Evolutionary conservation across 2,113 vertebrate species (phyloP), one percentile per base, ranked within the genome.

Genomic region (Atrichornis clamosus): DNA sequence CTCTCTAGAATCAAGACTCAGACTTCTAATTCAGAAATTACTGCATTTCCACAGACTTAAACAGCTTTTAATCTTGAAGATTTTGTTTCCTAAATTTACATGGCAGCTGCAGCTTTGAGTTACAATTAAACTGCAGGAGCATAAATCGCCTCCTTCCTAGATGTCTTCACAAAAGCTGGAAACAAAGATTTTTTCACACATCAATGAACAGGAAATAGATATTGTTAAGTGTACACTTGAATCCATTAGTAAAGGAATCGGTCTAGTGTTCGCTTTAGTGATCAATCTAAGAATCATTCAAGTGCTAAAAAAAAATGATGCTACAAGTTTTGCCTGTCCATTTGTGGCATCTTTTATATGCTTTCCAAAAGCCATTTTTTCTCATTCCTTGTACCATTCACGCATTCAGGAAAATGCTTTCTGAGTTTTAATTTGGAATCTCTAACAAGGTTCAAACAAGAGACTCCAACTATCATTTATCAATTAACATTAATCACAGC

Each of bases 401-500:
- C 2, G 2, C 42, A 62, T 53, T 11, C 28, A 80, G 39, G 58
- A 77, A 87, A 67, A 65, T 17, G 42, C 35, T 62, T 87, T 87
- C 49, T 6, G 2, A 72, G 84, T 93, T 93, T 82, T 85, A 88
- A 68, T 67, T 60, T 64, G 15, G 21, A 95, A 94, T 84, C 78
- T 79, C 69, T 94, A 97, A 96, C 89, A 84, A 95, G 44, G 79
- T 79, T 87, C 79, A 96, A 94, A 95, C 42, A 96, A 92, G 74
- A 95, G 52, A 91, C 33, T 68, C 46, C 84, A 80, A 79, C 87
- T 95, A 77, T 63, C 81, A 97, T 95, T 98, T 98, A 95, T 94
- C 96, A 97, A 97, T 97, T 98, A 96, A 95, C 94, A 94, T 88
- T 92, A 93, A 91, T 86, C 93, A 96, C 73, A 95, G 90, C 80